Evolutionary conservation across 92 coral and sea anemone species (phyloP), one percentile per base, ranked within the genome.

Genomic region (Pocillopora meandrina): DNA sequence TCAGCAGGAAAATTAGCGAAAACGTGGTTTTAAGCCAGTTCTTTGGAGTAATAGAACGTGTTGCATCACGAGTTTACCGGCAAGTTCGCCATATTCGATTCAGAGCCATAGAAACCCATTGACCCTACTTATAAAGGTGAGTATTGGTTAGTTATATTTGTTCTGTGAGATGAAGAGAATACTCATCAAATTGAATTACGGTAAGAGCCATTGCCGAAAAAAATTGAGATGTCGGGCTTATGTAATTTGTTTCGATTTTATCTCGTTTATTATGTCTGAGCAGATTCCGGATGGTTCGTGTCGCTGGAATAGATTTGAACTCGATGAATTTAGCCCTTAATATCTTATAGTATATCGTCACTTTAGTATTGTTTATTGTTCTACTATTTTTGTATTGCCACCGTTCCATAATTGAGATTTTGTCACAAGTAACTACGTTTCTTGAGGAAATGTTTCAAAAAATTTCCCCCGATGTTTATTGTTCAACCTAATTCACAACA

Each of bases 41-140:
- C 14, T 70, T 70, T 55, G 10, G 56, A 70, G 74, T 6, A 7
- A 55, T 70, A 15, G 8, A 42, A 42, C 52, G 73, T 49, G 7
- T 31, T 68, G 74, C 5, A 33, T n/a, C 74, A 70, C 74, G 74
- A 34, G 74, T 70, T 36, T 49, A 70, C 14, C 23, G 55, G 56
- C 16, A n/a, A 68, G 10, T 14, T 10, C 55, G 9, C 56, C n/a
- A 17, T 70, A 34, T 3, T 42, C 52, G 52, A 42, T 70, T 68
- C 73, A 68, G 47, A 33, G 47, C 36, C 18, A 9, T 17, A 70
- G 42, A 70, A 70, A 15, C 19, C 17, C 56, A 12, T 33, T 70
- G 19, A 55, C 13, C 55, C 52, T 42, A 3, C 52, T 42, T 42
- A 16, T 12, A 5, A 18, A 70, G 74, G 74, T 70, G 49, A 70